These are phyloP conservation scores for Disparrhopalites patrizii DNA, from an alignment of 2,888 invertebrate species.

Conservation along the genomic window DNA sequence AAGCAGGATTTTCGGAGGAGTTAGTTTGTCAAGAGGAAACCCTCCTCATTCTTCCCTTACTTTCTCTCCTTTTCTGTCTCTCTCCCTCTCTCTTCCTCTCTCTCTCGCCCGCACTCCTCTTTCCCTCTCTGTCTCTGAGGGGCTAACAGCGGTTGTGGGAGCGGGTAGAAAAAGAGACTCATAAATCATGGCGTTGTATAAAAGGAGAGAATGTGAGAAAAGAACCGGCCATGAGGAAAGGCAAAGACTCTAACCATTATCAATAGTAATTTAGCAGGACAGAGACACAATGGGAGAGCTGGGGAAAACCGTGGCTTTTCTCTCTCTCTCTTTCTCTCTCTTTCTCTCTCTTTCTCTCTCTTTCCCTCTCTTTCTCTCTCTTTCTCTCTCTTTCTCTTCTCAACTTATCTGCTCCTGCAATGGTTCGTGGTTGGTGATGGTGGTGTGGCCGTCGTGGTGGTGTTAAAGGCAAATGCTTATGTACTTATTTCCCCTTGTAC, in stretches of 20 bases:
- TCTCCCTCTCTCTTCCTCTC: too few species aligned
- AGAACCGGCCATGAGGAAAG: slow-evolving; percentile 46
- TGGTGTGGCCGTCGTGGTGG: slow-evolving; percentile 4
- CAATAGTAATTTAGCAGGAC: slow-evolving; percentile 16
- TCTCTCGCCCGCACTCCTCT: not conserved
- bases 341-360: not conserved
- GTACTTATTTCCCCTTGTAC: not conserved
- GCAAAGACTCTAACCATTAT: slow-evolving; percentile 16
- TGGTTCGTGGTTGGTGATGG: not conserved
- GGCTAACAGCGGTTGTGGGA: not conserved
- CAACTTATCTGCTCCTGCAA: not conserved
- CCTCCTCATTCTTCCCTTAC: too few species aligned
- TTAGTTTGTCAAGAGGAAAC: not conserved
- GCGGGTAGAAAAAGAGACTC: slow-evolving; percentile 28
- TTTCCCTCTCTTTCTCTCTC: not conserved
- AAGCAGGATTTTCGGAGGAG: not conserved
- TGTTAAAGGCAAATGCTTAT: not conserved
- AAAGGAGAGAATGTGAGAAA: slow-evolving; percentile 33
- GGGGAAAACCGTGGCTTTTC: not conserved
- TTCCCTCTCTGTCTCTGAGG: not conserved
- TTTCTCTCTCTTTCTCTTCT: not conserved
- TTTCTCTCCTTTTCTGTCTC: not conserved
- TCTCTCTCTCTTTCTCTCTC: not conserved
- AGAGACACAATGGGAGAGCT: not conserved
- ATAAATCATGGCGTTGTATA: slow-evolving; percentile 43